Percentiles rank a stretch among this genome's conserved stretches.
phyloP scores from a whole-genome alignment of 2,113 vertebrate species.

The Capreolus pygargus region DNA sequence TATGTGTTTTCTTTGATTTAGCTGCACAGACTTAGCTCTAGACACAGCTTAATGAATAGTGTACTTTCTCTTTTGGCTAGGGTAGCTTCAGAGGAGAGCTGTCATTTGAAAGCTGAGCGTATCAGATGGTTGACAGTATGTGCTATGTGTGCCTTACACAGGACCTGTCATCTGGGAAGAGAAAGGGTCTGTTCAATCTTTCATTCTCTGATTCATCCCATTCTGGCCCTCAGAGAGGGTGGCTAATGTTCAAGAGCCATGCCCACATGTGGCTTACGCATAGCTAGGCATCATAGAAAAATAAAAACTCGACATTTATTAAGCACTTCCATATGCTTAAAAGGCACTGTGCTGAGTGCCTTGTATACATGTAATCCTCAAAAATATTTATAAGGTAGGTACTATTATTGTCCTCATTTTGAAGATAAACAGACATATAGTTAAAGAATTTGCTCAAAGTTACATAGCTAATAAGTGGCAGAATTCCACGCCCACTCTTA shows the following conservation, averaged over 20 bases:
- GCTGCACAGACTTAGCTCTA: background rate
- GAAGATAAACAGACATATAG: background rate
- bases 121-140: conserved; percentile 14
- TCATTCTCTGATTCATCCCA: conserved; percentile 21
- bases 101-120: conserved; percentile 26
- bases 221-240: background rate
- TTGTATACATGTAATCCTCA: background rate
- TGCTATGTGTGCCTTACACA: background rate
- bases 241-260: background rate
- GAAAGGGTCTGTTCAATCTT: background rate
- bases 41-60: background rate
- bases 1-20: background rate
- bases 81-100: conserved; percentile 15
- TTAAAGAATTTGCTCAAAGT: background rate
- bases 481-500: background rate
- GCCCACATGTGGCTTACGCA: background rate
- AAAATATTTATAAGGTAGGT: background rate
- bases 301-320: background rate
- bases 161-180: conserved; percentile 8
- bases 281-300: background rate
- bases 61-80: conserved; percentile 29
- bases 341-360: background rate
- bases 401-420: background rate
- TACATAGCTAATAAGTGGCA: background rate
- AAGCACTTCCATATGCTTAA: background rate